Base-by-base conservation (phyloP, 2,113 vertebrate genomes). In the Nettapus auritus region DNA sequence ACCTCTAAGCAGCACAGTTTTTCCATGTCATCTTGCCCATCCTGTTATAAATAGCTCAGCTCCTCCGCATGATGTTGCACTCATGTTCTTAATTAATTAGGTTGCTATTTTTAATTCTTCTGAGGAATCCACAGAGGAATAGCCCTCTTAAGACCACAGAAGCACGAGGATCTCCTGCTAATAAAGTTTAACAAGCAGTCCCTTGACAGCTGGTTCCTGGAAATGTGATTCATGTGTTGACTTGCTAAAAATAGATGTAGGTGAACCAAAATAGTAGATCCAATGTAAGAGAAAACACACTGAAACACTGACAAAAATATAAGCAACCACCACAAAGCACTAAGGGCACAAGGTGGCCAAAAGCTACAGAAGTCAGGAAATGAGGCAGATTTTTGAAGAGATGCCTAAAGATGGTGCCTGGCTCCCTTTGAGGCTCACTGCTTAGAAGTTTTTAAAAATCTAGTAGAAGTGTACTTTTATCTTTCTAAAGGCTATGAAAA, bases 71-170 rank as follows among this genome's bases (percentile, higher is more conserved):
- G 69, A 83, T 59, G 82, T 94, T 86, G 13, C 71, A 92, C 20
- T 93, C 62, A 36, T 9, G 5, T 77, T 95, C 50, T 85, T 66
- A 93, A 57, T 83, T 62, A 91, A 26, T 4, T 59, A 77, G 57
- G 36, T 86, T 88, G 44, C 82, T 93, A 78, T 88, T 94, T 96
- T 95, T 91, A 94, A 50, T 74, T 86, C 22, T 68, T 74, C 60
- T 70, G 42, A 81, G 79, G 52, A 93, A 73, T 56, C 80, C 77
- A 73, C 86, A 68, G 80, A 74, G 69, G 77, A 93, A 34, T 26
- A 64, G 8, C 13, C 93, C 57, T 89, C 92, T 92, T 76, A 82
- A 66, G 26, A 69, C 16, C 0, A 0, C 33, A 38, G 63, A 91
- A 82, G 8, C 31, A 13, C 11, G 73, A 88, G 68, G 42, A 91